phyloP scores from a whole-genome alignment of 2,888 invertebrate species.

The Dromius quadrimaculatus region DNA sequence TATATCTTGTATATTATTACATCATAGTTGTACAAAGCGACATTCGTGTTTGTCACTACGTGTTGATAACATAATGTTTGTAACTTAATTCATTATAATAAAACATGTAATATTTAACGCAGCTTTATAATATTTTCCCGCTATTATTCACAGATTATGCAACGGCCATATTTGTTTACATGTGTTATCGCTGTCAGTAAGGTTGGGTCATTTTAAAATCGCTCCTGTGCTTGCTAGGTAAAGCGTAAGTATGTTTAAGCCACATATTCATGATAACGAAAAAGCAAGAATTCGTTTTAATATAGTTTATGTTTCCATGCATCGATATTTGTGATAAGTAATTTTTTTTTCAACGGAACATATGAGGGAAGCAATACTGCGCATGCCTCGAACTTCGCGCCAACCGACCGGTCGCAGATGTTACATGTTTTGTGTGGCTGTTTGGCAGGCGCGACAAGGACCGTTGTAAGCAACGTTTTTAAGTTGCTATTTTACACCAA shows the following conservation, averaged over 20 bases:
- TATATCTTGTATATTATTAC: constrained; percentile 59
- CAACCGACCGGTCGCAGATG: constrained; percentile 67
- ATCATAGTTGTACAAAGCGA: constrained; percentile 60
- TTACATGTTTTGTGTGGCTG: constrained; percentile 67
- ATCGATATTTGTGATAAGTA: constrained; percentile 31
- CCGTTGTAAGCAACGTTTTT: constrained; percentile 58
- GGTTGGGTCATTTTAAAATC: constrained; percentile 53
- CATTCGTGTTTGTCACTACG: constrained; percentile 55
- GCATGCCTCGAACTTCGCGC: constrained; percentile 66
- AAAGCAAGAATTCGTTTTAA: constrained; percentile 4
- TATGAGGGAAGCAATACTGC: constrained; percentile 58
- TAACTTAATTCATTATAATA: constrained; percentile 61
- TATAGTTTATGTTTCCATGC: constrained; percentile 8
- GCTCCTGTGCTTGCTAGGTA: constrained; percentile 27
- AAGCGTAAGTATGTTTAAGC: constrained; percentile 12
- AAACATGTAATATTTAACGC: constrained; percentile 57
- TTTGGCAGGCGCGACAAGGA: constrained; percentile 55
- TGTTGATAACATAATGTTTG: constrained; percentile 59
- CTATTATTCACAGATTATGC: constrained; percentile 51
- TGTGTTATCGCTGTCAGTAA: constrained; percentile 59
- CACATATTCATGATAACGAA: constrained; percentile 9
- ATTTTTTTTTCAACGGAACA: constrained; percentile 55
- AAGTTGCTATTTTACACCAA: constrained; percentile 49
- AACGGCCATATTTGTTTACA: constrained; percentile 61
- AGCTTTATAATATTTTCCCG: constrained; percentile 48